Conservation (phyloP, 1,140 invertebrate genomes). For the Pseudomyrmex dendroicus region DNA sequence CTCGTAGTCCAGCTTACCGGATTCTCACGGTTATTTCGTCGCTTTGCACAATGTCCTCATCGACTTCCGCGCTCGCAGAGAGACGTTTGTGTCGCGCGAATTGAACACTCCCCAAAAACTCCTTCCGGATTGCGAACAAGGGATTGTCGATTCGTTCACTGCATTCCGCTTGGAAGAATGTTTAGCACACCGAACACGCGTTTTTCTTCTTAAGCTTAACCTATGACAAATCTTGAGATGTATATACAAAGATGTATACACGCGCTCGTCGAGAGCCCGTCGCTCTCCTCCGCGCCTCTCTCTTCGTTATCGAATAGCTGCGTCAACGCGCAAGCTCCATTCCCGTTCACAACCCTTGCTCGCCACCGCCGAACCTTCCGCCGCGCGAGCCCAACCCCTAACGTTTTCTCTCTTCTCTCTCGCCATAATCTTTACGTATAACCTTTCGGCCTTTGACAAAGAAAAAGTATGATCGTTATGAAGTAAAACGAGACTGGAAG, state of each 20-base stretch:
- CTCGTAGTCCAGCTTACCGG: slow-evolving; percentile 13
- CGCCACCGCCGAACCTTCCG: slow-evolving; percentile 25
- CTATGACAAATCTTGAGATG: slow-evolving; percentile 45
- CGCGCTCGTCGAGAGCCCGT: slow-evolving; percentile 68
- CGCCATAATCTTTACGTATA: slow-evolving; percentile 34
- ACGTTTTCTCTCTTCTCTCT: slow-evolving; percentile 15
- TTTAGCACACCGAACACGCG: slow-evolving; percentile 48
- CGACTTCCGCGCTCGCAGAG: slow-evolving; percentile 20
- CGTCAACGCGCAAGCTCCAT: slow-evolving; percentile 65
- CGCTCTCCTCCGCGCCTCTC: slow-evolving; percentile 62
- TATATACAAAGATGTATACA: slow-evolving; percentile 64
- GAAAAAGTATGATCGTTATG: slow-evolving; percentile 21
- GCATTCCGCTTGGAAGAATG: background rate
- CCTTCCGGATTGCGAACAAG: background rate
- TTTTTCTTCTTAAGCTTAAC: slow-evolving; percentile 49
- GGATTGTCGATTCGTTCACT: background rate
- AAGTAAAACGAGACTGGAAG: slow-evolving; percentile 2
- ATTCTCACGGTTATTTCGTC: background rate
- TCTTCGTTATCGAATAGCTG: slow-evolving; percentile 71
- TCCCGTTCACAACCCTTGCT: slow-evolving; percentile 57
- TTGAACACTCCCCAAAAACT: slow-evolving; percentile 37
- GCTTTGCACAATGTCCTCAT: background rate
- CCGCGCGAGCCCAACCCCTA: slow-evolving; percentile 52
- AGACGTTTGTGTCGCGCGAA: background rate
- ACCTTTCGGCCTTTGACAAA: slow-evolving; percentile 14